Base-by-base conservation (phyloP, 2,113 vertebrate species). In the Forbesichthys agassizii region DNA sequence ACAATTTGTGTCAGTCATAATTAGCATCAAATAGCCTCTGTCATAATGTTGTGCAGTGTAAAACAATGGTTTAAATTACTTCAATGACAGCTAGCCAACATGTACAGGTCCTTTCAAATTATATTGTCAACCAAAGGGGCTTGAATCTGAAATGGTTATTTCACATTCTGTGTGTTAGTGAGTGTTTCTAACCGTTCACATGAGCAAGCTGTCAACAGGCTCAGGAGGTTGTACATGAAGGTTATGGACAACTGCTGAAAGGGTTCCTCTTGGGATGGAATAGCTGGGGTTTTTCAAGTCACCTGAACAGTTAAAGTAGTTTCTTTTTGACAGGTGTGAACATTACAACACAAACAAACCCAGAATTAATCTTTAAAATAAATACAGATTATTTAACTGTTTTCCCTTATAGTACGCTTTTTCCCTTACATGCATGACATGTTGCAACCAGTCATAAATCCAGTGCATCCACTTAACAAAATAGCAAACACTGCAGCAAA, bases 391-490 rank as follows among this genome's bases (percentile, higher is more conserved):
- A 42, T 42, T 5, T 5, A 42, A 42, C 20, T 20, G 20, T 20
- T 20, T 20, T 20, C 20, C 36, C 36, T 42, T 42, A 5, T 7
- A 42, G 52, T 12, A 9, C 16, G 2, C n/a, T 16, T 18, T 5
- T 16, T 20, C 63, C 4, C 62, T 73, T 69, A 95, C 94, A 94
- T 3, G 94, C 94, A 94, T 3, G 94, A 96, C 93, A 95, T 95
- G 86, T 95, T 95, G 65, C 94, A 95, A 46, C 94, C 94, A 0
- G 94, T 94, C 94, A 95, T 95, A 80, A 95, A 95, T 58, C 94
- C 94, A 0, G 94, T 95, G 81, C 94, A 96, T 62, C 94, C 94
- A 0, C 94, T 95, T 73, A 95, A 95, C 93, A 95, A 93, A 69
- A 95, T 92, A 0, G 94, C 94, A 1, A 95, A 95, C n/a, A 95